phyloP scores from a whole-genome alignment of 2,113 vertebrate genomes.

The Pyxicephalus adspersus region DNA sequence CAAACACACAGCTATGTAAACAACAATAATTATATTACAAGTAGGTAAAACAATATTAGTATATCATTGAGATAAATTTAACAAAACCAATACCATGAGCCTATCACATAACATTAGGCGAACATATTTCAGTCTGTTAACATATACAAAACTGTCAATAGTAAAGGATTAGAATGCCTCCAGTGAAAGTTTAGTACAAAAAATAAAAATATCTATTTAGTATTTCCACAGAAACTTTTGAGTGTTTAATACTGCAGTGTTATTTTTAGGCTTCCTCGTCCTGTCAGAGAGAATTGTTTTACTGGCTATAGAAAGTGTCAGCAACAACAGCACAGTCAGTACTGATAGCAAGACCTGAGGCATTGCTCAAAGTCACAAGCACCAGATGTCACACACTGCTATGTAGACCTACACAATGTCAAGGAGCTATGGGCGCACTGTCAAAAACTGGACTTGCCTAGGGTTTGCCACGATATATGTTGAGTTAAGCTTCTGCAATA shows the following conservation, averaged over 20 bases:
- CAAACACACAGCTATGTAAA: no score
- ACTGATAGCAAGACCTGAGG: not conserved
- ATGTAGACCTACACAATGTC: conserved; percentile 43
- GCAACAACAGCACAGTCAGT: conserved; percentile 25
- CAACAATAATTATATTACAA: no score
- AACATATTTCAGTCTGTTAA: no score
- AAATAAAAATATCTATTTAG: not conserved
- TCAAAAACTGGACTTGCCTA: not conserved
- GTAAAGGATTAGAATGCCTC: no score
- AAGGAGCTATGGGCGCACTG: not conserved
- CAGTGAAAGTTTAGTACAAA: no score
- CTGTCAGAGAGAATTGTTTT: conserved; percentile 43
- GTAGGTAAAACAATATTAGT: no score
- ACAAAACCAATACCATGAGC: no score
- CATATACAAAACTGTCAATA: no score
- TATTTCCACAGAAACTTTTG: conserved; percentile 9
- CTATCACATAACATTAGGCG: no score
- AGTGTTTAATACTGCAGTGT: not conserved
- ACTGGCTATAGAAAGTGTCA: conserved; percentile 48
- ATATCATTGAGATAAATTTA: no score
- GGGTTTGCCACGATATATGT: conserved; percentile 19
- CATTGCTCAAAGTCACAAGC: not conserved
- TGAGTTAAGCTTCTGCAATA: conserved; percentile 7
- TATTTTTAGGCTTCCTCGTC: conserved; percentile 41
- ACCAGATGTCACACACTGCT: conserved; percentile 30